Evolutionary conservation across 2,797 vertebrate species (phyloP), one percentile per base, ranked within the genome.

Genomic region (Sparidentex hasta): DNA sequence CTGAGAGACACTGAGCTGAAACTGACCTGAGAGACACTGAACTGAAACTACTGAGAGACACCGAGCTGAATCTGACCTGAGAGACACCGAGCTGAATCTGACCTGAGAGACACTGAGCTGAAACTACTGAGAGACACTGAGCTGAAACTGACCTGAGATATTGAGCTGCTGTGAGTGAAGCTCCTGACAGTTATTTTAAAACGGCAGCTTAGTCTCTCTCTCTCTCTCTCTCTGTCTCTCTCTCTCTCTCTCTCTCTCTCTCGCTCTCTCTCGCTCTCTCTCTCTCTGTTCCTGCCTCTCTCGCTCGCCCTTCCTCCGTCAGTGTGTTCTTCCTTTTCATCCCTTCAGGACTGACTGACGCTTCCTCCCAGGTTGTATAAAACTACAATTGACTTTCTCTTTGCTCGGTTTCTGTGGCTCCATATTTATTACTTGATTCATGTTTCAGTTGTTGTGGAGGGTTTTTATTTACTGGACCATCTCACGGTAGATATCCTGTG

Each of bases 331-430:
- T 69, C 23, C 43, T 83, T 71, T 67, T 75, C 84, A 0, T 77
- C 78, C 20, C 11, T 74, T 21, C 73, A 38, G 80, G 81, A 81
- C 77, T 5, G 68, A 68, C 33, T 33, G 33, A 11, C 58, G 9
- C 57, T 56, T 68, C 66, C 56, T 80, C 75, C 87, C 93, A 94
- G 94, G 94, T 95, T 78, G 92, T 94, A 94, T 91, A 12, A 68
- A 63, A 54, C 81, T 77, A 17, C 54, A 27, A 33, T 33, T 1
- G 6, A 33, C 21, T 33, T 0, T 23, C 1, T 54, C 4, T 38
- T 6, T 46, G 3, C 9, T 33, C 25, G 17, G 8, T 9, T 55
- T n/a, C 21, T 59, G 16, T 27, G 20, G 13, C 44, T 8, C 1
- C 38, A 38, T 8, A 38, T 38, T 38, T 38, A 38, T 38, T 11